Base-by-base conservation (phyloP, 1,140 invertebrate genomes). In the Drosophila sulfurigaster region DNA sequence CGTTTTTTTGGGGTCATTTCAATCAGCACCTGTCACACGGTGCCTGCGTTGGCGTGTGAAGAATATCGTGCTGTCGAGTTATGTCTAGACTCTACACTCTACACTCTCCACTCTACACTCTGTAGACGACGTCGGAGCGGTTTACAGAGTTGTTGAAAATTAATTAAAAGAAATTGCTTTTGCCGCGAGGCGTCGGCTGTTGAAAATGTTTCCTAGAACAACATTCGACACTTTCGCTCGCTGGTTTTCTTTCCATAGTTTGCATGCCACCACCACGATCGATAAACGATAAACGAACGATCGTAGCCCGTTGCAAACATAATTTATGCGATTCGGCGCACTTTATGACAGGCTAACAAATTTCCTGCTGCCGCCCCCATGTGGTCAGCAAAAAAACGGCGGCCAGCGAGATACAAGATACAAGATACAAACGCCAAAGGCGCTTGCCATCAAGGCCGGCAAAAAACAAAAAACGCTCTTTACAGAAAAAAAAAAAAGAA, bases 311-410 rank as follows among this genome's bases (percentile, higher is more conserved):
- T 65, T 73, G 82, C 83, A 74, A 45, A 59, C 67, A 79, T 78
- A 87, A 87, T 87, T 87, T 89, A 87, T 88, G 70, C 77, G 80
- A 78, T 89, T 83, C 81, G 80, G 73, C 80, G 82, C 83, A 83
- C 73, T 64, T 89, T 89, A 89, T 82, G 83, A 78, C 83, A 83
- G 80, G 73, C 83, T 89, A 87, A 87, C 83, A 87, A 87, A 87
- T 87, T 87, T 83, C 77, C 77, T 75, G 74, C 82, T 60, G 63
- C 78, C 77, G 69, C 73, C 81, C 81, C 77, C 81, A 82, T 79
- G 81, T 69, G 80, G 81, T 71, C 65, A 62, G 60, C 45, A 5
- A 32, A 32, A 32, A 59, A 60, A 64, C 73, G 74, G 80, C 80
- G 82, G 80, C 72, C 49, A 66, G 57, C 57, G 43, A 46, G 60